phyloP scores from a whole-genome alignment of 2,113 vertebrate genomes.

The Menura novaehollandiae region DNA sequence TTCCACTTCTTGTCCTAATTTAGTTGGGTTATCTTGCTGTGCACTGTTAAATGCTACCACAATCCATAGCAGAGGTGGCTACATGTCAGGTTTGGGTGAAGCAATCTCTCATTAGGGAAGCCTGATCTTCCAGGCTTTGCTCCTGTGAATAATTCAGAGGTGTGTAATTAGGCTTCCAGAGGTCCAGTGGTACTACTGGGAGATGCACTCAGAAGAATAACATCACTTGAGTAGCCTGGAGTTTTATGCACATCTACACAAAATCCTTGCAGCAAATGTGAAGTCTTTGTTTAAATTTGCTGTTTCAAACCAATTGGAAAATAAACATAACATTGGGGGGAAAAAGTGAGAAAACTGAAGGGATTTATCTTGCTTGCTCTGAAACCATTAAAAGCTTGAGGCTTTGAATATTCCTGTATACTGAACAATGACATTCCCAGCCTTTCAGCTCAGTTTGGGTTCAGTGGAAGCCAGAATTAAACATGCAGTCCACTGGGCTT shows the following conservation, averaged over 20 bases:
- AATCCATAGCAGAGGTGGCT: background rate
- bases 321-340: background rate
- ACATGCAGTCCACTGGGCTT: background rate
- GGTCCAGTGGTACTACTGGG: background rate
- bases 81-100: background rate
- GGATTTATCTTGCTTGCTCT: background rate
- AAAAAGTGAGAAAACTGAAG: background rate
- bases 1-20: conserved; percentile 12
- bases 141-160: background rate
- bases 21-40: conserved; percentile 2
- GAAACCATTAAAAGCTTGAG: background rate
- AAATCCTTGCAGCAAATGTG: background rate
- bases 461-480: background rate
- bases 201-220: background rate
- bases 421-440: background rate
- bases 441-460: background rate
- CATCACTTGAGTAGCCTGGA: fast-evolving
- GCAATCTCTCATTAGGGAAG: background rate
- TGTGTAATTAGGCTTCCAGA: background rate
- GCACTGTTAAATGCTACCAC: background rate
- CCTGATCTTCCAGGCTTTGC: background rate
- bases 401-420: background rate
- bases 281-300: background rate
- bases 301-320: background rate
- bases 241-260: background rate